A percentile compares a stretch with the other conserved stretches of the same genome.
Conservation (phyloP, 2,888 invertebrate species). For the Galerucella calmariensis region DNA sequence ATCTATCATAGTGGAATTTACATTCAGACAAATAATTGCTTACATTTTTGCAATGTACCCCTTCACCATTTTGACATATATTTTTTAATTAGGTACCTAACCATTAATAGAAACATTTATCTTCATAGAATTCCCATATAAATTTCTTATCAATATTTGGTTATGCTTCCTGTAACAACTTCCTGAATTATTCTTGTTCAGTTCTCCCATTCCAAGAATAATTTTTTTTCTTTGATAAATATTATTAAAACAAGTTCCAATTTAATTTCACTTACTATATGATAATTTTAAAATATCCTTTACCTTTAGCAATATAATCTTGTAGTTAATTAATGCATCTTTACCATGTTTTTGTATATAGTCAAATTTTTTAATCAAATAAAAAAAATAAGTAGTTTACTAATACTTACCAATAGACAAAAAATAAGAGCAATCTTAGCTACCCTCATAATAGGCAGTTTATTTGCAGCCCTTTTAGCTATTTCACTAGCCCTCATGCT, state of each 20-base stretch:
- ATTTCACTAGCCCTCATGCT: constrained; percentile 85
- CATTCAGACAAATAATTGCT: too few species aligned
- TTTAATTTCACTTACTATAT: background rate
- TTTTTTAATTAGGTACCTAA: background rate
- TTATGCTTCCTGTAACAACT: background rate
- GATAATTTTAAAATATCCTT: too few species aligned
- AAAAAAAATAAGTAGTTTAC: background rate
- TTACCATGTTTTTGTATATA: too few species aligned
- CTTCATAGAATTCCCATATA: background rate
- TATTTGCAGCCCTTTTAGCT: constrained; percentile 79
- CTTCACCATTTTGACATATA: too few species aligned
- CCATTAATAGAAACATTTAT: background rate
- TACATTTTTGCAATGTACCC: too few species aligned
- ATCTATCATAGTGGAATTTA: too few species aligned
- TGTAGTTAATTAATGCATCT: too few species aligned
- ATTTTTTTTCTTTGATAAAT: background rate
- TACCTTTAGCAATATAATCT: too few species aligned
- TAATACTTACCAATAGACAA: constrained; percentile 79
- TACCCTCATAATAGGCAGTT: constrained; percentile 79
- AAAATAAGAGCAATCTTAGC: constrained; percentile 88
- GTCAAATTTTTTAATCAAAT: too few species aligned
- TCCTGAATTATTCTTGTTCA: background rate
- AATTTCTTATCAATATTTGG: constrained; percentile 1
- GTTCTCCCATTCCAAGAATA: background rate
- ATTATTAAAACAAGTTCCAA: background rate